Percentiles rank a stretch among this genome's conserved stretches.
Evolutionary conservation across 2,888 invertebrate genomes (phyloP).

Genomic region (Bellardia pandia): DNA sequence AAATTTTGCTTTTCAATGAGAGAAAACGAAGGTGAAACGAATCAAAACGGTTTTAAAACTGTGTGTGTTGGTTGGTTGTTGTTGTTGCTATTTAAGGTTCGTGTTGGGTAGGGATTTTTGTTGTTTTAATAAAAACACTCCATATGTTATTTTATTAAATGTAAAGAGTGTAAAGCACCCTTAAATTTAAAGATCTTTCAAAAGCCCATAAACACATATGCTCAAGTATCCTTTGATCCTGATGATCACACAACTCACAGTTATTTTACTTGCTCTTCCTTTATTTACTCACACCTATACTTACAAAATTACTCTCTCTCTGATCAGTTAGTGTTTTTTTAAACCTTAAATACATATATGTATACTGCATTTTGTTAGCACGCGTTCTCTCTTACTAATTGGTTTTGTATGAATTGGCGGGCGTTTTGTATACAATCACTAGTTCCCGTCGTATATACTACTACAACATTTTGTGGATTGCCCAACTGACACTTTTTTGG

Average conservation of each 20-base stretch:
- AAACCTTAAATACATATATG: no score
- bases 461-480: slow-evolving; percentile 39
- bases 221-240: slow-evolving; percentile 18
- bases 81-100: slow-evolving; percentile 60
- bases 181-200: slow-evolving; percentile 33
- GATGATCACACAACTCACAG: slow-evolving; percentile 77
- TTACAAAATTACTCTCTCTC: background rate
- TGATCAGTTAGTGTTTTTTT: slow-evolving; percentile 5
- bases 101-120: slow-evolving; percentile 72
- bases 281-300: background rate
- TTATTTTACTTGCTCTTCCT: slow-evolving; percentile 58
- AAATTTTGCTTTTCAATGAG: slow-evolving; percentile 1
- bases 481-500: slow-evolving; percentile 70
- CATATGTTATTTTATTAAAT: slow-evolving; percentile 52
- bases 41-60: slow-evolving; percentile 74
- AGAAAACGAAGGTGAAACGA: slow-evolving; percentile 74
- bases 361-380: slow-evolving; percentile 76
- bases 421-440: slow-evolving; percentile 50
- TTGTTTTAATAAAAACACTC: slow-evolving; percentile 34
- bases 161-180: slow-evolving; percentile 46
- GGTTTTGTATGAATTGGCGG: slow-evolving; percentile 80
- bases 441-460: background rate
- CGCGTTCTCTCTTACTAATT: slow-evolving; percentile 81
- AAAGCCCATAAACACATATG: slow-evolving; percentile 21
- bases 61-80: slow-evolving; percentile 19